Evolutionary conservation across 2,888 invertebrate species (phyloP).

Genomic region (Drosophila borealis): DNA sequence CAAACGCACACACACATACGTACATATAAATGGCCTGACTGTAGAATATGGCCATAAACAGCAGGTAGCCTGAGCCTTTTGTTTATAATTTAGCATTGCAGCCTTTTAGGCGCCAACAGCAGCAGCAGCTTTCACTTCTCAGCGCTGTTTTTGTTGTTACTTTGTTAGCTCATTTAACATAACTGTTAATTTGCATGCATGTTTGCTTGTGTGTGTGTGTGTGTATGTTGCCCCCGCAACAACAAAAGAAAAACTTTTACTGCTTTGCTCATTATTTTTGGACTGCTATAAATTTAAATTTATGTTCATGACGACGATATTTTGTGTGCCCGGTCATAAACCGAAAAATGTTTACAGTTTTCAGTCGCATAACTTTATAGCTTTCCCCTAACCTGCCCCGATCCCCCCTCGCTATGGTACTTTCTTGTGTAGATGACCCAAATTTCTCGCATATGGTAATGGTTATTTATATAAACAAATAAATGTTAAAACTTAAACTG

Average conservation of each 20-base stretch:
- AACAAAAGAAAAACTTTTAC: slow-evolving; percentile 55
- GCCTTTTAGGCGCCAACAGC: slow-evolving; percentile 41
- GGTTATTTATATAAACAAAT: slow-evolving; percentile 56
- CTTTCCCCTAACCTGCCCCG: not conserved
- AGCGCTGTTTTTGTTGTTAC: slow-evolving; percentile 14
- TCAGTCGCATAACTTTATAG: slow-evolving; percentile 59
- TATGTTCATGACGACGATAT: slow-evolving; percentile 63
- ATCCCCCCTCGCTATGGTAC: not conserved
- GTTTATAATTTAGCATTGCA: slow-evolving; percentile 47
- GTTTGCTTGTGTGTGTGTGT: slow-evolving; percentile 10
- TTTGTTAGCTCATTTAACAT: slow-evolving; percentile 64
- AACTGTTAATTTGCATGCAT: slow-evolving; percentile 58
- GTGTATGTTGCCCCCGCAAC: slow-evolving; percentile 3
- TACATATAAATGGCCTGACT: slow-evolving; percentile 11
- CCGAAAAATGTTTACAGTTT: slow-evolving; percentile 67
- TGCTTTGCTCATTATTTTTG: slow-evolving; percentile 66
- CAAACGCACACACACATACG: slow-evolving; percentile 14
- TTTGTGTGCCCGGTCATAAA: slow-evolving; percentile 60
- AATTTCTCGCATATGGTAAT: slow-evolving; percentile 55
- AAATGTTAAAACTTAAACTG: slow-evolving; percentile 52
- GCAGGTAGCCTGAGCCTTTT: slow-evolving; percentile 52
- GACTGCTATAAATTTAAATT: slow-evolving; percentile 69
- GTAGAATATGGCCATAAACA: slow-evolving; percentile 39
- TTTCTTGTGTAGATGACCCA: slow-evolving; percentile 34
- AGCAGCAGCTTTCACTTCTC: slow-evolving; percentile 47